Conservation (phyloP, 1,140 invertebrate species). For the Saxidomus purpurata region DNA sequence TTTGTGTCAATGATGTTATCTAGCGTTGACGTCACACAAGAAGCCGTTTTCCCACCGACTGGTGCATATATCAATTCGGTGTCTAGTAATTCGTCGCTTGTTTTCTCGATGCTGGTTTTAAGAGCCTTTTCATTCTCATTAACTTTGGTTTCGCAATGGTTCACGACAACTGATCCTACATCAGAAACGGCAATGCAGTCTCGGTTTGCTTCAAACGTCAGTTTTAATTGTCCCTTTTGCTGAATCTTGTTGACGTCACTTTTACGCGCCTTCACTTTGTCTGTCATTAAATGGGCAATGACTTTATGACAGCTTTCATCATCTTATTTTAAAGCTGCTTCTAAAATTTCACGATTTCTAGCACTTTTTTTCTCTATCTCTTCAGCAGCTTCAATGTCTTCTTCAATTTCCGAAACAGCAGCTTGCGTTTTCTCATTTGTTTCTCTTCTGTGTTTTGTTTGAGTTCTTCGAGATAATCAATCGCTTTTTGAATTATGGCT, state of each 20-base stretch:
- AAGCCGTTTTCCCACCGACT: too few species aligned
- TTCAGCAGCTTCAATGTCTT: neutral
- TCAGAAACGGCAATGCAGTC: neutral
- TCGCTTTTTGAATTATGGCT: neutral
- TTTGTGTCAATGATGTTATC: neutral
- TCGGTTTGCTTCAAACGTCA: neutral
- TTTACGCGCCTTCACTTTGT: neutral
- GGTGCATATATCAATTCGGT: too few species aligned
- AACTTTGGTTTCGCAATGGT: neutral
- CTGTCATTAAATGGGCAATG: neutral
- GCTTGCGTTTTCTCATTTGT: neutral
- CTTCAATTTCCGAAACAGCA: neutral
- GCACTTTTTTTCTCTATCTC: neutral
- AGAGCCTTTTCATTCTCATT: neutral
- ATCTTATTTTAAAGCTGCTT: neutral
- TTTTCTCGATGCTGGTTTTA: neutral
- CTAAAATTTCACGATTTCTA: neutral
- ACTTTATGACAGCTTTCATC: neutral
- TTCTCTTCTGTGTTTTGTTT: neutral
- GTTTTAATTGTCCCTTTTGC: neutral
- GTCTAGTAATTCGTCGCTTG: neutral
- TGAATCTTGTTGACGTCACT: neutral
- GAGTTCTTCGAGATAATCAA: neutral
- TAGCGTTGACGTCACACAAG: neutral
- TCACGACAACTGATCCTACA: neutral